Percentiles rank a stretch among this genome's conserved stretches.
phyloP scores from a whole-genome alignment of 2,888 invertebrate genomes.

The Tolmerus cingulatus region DNA sequence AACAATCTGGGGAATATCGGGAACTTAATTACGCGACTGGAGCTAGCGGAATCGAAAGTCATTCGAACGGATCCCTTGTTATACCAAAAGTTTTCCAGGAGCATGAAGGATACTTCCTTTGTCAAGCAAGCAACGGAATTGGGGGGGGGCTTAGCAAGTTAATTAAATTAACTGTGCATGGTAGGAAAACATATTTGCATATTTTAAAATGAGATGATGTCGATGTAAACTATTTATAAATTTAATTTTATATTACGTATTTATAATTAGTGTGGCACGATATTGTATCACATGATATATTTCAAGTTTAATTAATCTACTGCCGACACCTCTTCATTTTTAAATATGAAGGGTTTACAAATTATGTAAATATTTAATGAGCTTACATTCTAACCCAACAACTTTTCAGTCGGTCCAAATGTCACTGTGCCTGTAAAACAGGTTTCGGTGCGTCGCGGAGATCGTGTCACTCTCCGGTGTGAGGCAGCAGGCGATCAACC shows the following conservation, averaged over 20 bases:
- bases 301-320: too few species aligned
- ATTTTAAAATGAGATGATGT: neutral
- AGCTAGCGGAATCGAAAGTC: conserved; percentile 60
- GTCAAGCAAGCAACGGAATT: conserved; percentile 70
- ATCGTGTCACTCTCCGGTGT: conserved; percentile 65
- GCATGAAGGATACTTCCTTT: conserved; percentile 68
- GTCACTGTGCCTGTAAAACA: conserved; percentile 65
- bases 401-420: conserved; percentile 64
- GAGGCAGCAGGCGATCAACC: conserved; percentile 67
- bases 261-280: too few species aligned
- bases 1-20: conserved; percentile 66
- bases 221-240: neutral
- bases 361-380: too few species aligned
- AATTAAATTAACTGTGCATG: conserved; percentile 69
- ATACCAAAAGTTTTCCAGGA: conserved; percentile 66
- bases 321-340: too few species aligned
- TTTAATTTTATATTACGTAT: too few species aligned
- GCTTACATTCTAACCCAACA: neutral
- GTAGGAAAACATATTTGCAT: conserved; percentile 57
- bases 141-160: conserved; percentile 71
- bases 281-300: too few species aligned
- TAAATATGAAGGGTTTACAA: too few species aligned
- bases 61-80: conserved; percentile 65
- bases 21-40: conserved; percentile 65
- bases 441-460: conserved; percentile 65